These are phyloP conservation scores for Pseudeuparius sepicola DNA, from an alignment of 2,888 invertebrate species.

Conservation along the genomic window DNA sequence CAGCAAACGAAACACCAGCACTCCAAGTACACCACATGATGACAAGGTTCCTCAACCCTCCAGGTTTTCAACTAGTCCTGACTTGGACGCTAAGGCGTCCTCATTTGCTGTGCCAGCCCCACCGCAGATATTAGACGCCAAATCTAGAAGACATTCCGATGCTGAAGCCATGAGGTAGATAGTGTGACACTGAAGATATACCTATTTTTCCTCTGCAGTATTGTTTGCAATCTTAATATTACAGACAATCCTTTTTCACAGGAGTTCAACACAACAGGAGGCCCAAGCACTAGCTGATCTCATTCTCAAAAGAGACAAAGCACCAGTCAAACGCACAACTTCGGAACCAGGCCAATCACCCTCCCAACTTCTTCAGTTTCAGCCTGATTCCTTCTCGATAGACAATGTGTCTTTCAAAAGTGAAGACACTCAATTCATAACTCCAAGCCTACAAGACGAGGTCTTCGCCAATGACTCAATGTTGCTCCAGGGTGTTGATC, in stretches of 20 bases:
- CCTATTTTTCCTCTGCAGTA: slow-evolving; percentile 27
- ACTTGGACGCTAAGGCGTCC: slow-evolving; percentile 37
- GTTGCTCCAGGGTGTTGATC: slow-evolving; percentile 54
- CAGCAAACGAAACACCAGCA: slow-evolving; percentile 60
- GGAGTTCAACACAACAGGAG: slow-evolving; percentile 48
- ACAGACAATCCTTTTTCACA: too few relatives aligned
- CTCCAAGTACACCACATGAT: slow-evolving; percentile 19
- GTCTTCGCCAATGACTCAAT: slow-evolving; percentile 65
- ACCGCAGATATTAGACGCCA: slow-evolving; percentile 35
- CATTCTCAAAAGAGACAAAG: slow-evolving; percentile 59
- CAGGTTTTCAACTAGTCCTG: slow-evolving; percentile 30
- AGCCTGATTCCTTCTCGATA: slow-evolving; percentile 50
- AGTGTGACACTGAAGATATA: slow-evolving; percentile 38
- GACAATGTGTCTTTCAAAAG: slow-evolving; percentile 54
- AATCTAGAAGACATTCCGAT: slow-evolving; percentile 43
- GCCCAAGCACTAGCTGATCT: slow-evolving; percentile 73
- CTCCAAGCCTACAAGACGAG: slow-evolving; percentile 62
- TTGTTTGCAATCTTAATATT: too few relatives aligned
- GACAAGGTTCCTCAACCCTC: slow-evolving; percentile 26
- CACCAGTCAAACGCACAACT: slow-evolving; percentile 61
- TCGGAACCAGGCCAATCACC: slow-evolving; percentile 53
- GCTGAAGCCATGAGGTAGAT: slow-evolving; percentile 50
- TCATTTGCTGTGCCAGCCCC: slow-evolving; percentile 51
- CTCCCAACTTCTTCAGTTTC: slow-evolving; percentile 48
- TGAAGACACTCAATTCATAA: slow-evolving; percentile 51